Percentiles rank a stretch among this genome's conserved stretches.
phyloP scores from a whole-genome alignment of 64 coral and sea anemone species.

The Anthopleura sola region DNA sequence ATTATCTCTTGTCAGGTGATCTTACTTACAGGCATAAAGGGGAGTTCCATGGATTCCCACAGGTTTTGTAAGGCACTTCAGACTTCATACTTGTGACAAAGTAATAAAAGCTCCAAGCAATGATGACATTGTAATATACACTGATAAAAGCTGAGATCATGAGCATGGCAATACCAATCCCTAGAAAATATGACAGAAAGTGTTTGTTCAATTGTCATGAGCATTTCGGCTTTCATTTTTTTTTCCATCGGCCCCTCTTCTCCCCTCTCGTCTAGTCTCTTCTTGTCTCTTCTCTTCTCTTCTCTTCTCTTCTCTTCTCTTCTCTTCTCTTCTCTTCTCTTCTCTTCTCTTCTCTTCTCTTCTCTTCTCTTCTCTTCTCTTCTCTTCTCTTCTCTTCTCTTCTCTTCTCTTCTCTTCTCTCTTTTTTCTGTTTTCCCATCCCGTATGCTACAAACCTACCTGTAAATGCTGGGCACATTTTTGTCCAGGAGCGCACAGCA shows the following conservation, averaged over 20 bases:
- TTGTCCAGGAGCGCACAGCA: conserved; percentile 52
- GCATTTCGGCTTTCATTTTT: no score
- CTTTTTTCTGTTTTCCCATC: no score
- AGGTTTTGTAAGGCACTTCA: neutral
- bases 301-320: neutral
- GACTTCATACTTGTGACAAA: neutral
- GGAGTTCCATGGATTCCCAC: conserved; percentile 12
- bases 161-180: conserved; percentile 21
- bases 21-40: conserved; percentile 2
- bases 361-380: neutral
- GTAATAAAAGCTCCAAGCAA: conserved; percentile 23
- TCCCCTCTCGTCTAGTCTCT: neutral
- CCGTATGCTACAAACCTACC: conserved; percentile 11
- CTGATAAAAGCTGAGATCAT: conserved; percentile 6
- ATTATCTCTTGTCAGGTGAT: no score
- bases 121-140: conserved; percentile 14
- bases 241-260: no score
- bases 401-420: neutral
- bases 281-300: neutral
- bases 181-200: neutral
- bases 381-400: neutral
- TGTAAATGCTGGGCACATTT: conserved; percentile 66
- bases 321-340: neutral
- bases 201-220: no score
- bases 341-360: neutral